Base-by-base conservation (phyloP, 2,113 vertebrate genomes). In the Chroicocephalus ridibundus region DNA sequence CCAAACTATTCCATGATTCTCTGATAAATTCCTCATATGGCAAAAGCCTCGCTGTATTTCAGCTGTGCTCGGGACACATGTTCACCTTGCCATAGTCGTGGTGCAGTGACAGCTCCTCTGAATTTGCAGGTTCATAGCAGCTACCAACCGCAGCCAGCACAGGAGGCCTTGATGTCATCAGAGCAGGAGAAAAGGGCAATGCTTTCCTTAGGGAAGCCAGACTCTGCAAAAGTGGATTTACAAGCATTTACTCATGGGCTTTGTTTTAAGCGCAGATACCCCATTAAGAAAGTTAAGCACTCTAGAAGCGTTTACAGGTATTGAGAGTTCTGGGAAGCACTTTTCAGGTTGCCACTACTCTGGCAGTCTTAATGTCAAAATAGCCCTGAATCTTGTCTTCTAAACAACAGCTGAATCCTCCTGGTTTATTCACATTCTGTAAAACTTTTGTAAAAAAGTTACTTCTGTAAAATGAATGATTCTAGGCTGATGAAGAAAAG, bases 31-130 rank as follows among this genome's bases (percentile, higher is more conserved):
- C 32, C 34, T 31, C 5, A 0, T 21, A 21, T 1, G 7, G 49
- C n/a, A 40, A 15, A 64, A 79, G 32, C 38, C 34, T 49, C 58
- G 15, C 36, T 6, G 0, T 21, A 2, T n/a, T 26, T 32, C 36
- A 34, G 27, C 36, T 7, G 2, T 31, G 38, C 31, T 64, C 2
- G 0, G 46, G 52, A 36, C 12, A 5, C 6, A 0, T 1, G 5
- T 20, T 38, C 31, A 13, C 42, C 10, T 47, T 24, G 15, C 31
- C 9, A 4, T 15, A 47, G 21, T 26, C 1, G 0, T 0, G 2
- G 32, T 13, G n/a, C 38, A 31, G 11, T 15, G 32, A 17, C 20
- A 51, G 44, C 24, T 38, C 17, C 32, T 46, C 52, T 8, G 12
- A 47, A 27, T 20, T 15, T 6, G 4, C 10, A 6, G 25, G 55